Percentiles rank a stretch among this genome's conserved stretches.
Evolutionary conservation across 2,797 vertebrate species (phyloP).

Genomic region (Acridotheres tristis): DNA sequence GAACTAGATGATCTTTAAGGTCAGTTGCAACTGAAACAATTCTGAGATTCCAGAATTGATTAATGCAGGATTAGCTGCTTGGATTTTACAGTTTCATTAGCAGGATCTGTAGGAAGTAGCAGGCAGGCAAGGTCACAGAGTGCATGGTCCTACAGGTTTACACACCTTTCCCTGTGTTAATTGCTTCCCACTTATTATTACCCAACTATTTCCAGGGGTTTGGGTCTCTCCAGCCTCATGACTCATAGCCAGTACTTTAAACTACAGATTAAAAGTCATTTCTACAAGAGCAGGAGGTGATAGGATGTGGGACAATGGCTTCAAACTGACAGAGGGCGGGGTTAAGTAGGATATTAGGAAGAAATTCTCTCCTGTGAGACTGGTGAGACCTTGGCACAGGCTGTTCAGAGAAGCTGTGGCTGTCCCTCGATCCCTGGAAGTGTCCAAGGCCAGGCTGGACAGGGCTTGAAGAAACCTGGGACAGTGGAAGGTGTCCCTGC

Average conservation of each 20-base stretch:
- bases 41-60: neutral
- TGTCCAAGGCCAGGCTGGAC: rapidly evolving
- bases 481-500: rapidly evolving
- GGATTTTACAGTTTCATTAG: neutral
- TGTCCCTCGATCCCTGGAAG: neutral
- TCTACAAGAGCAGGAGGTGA: too few relatives aligned
- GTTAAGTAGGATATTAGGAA: neutral
- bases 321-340: neutral
- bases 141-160: rapidly evolving
- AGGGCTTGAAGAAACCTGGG: rapidly evolving
- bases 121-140: neutral
- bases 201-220: neutral
- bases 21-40: neutral
- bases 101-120: neutral
- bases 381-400: rapidly evolving
- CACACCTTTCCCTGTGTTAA: neutral
- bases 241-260: neutral
- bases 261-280: neutral
- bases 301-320: neutral
- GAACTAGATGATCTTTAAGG: neutral
- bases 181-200: neutral
- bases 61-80: neutral
- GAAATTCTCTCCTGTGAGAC: neutral
- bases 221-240: neutral
- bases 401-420: neutral